Evolutionary conservation across 2,888 invertebrate species (phyloP), one percentile per base, ranked within the genome.

Genomic region (Euclidia mi): DNA sequence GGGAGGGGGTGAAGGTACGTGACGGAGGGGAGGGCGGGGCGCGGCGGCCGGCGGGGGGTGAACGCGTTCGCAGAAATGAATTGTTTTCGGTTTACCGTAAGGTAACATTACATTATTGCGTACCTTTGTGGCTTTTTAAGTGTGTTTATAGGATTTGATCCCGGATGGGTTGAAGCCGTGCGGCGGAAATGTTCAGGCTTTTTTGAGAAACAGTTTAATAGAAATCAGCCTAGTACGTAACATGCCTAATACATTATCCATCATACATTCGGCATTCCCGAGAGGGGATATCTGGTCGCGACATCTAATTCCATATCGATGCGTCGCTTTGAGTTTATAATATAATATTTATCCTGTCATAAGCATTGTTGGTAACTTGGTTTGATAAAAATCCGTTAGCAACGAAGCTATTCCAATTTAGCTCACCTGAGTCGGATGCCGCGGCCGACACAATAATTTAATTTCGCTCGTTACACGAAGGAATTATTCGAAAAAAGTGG

Each of bases 51-150:
- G 11, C 31, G 62, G 63, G 56, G 65, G 59, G 52, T 56, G 56
- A 69, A 64, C 76, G 49, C 52, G 70, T 73, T 71, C 76, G 68
- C 80, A 84, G 83, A 89, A 90, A 90, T 89, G 89, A 89, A 90
- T 91, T 91, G 91, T 91, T 91, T 90, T 88, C 82, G 84, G 88
- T 85, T 87, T 87, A 84, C 85, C 85, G 81, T 84, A 80, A 85
- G 85, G 88, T 84, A 85, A 84, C 85, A 89, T 90, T 86, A 84
- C 86, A 80, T 85, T 89, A 90, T 90, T 89, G 83, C 84, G 78
- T 88, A 87, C 87, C 87, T 90, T 88, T 87, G 88, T 85, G 82
- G 87, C 84, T 87, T 87, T 87, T 87, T 86, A 86, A 88, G 81
- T 84, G 83, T 85, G 82, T 87, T 89, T 85, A 87, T 85, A 83